Conservation (phyloP, 2,888 invertebrate genomes). For the Alviniconcha strummeri region DNA sequence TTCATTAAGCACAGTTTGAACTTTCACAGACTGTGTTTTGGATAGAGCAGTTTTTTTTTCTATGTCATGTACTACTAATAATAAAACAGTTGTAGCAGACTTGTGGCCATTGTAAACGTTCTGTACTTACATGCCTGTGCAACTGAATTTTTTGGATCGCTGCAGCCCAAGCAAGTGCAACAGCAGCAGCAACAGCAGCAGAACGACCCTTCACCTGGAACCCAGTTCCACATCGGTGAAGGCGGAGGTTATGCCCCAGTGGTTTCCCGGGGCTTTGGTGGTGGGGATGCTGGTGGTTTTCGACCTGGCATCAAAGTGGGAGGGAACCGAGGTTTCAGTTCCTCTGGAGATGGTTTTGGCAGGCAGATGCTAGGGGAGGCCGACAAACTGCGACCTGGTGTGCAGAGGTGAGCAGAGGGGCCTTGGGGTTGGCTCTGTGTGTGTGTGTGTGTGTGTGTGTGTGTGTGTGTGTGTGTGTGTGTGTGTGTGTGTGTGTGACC, state of each 20-base stretch:
- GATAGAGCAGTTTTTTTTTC: too few relatives aligned
- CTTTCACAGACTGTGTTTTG: too few relatives aligned
- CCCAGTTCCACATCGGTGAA: conserved; percentile 12
- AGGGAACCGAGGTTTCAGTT: not conserved
- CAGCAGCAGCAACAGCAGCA: not conserved
- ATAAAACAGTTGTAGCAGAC: too few relatives aligned
- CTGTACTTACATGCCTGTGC: too few relatives aligned
- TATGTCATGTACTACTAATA: too few relatives aligned
- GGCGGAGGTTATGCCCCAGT: conserved; percentile 15
- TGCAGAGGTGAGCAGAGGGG: conserved; percentile 8
- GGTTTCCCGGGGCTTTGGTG: conserved; percentile 6
- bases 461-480: not conserved
- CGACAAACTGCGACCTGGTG: not conserved
- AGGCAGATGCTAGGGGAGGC: conserved; percentile 27
- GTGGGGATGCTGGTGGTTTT: not conserved
- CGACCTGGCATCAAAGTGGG: not conserved
- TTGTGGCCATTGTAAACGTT: too few relatives aligned
- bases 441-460: not conserved
- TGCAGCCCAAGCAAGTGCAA: conserved; percentile 10
- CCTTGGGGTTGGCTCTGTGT: not conserved
- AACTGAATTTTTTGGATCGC: too few relatives aligned
- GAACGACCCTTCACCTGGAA: not conserved
- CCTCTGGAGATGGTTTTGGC: not conserved
- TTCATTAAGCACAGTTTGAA: too few relatives aligned
- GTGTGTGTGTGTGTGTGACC: not conserved